Percentiles rank a stretch among this genome's conserved stretches.
phyloP scores from a whole-genome alignment of 1,140 invertebrate species.

The Glomeris maerens region DNA sequence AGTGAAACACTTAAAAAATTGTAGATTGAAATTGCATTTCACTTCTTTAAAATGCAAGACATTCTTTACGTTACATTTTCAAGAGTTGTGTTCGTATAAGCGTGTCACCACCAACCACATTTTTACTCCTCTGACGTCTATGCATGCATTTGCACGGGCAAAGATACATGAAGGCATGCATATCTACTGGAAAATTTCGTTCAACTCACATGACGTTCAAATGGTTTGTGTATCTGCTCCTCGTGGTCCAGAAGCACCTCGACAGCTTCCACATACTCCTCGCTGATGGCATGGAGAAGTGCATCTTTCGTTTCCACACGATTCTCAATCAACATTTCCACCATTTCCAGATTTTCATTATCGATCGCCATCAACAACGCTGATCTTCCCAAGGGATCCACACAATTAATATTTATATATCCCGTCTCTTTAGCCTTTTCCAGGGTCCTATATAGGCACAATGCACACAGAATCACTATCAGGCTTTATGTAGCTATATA shows the following conservation, averaged over 20 bases:
- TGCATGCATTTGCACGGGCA: neutral
- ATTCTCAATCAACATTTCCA: slow-evolving; percentile 79
- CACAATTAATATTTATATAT: slow-evolving; percentile 90
- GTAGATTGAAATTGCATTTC: slow-evolving; percentile 12
- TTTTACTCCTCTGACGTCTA: slow-evolving; percentile 9
- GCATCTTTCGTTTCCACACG: slow-evolving; percentile 84
- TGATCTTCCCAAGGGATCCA: slow-evolving; percentile 82
- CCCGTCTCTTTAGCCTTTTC: slow-evolving; percentile 58
- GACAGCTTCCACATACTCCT: slow-evolving; percentile 96
- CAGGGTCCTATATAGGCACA: slow-evolving; percentile 52
- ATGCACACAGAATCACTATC: too few relatives aligned
- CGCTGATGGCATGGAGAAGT: slow-evolving; percentile 87
- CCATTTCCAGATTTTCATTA: slow-evolving; percentile 98
- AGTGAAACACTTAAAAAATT: too few relatives aligned
- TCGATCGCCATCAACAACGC: slow-evolving; percentile 93
- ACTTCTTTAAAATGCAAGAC: slow-evolving; percentile 1
- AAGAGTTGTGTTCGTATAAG: too few relatives aligned
- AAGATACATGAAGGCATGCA: neutral
- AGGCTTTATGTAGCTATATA: too few relatives aligned
- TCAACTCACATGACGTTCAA: slow-evolving; percentile 65
- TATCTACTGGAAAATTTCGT: too few relatives aligned
- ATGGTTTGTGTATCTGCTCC: slow-evolving; percentile 59
- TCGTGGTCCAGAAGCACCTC: slow-evolving; percentile 89
- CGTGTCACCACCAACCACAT: too few relatives aligned
- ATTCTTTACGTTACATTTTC: too few relatives aligned